A percentile compares a stretch with the other conserved stretches of the same genome.
Evolutionary conservation across 2,113 vertebrate species (phyloP).

Genomic region (Osmerus mordax): DNA sequence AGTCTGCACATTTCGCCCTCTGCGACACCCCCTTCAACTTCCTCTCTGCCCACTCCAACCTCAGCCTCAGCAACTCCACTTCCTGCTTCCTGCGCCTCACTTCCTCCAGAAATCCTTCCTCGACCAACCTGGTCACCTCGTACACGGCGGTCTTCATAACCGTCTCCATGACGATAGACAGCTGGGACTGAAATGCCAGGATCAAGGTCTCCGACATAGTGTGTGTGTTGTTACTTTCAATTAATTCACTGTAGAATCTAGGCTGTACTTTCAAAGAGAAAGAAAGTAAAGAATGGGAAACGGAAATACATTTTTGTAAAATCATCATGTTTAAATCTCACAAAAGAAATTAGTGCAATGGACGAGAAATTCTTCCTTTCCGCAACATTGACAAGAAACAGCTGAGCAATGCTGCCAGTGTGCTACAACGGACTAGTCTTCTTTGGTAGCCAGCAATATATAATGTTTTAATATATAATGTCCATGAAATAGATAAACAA

Average conservation of each 20-base stretch:
- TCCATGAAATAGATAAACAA: no score
- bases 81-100: constrained; percentile 64
- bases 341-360: no score
- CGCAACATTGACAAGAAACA: no score
- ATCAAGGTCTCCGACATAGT: constrained; percentile 67
- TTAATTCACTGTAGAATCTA: neutral
- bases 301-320: no score
- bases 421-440: no score
- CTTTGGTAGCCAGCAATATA: no score
- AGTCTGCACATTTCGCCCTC: constrained; percentile 39
- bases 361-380: no score
- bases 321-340: no score
- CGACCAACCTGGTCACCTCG: constrained; percentile 69
- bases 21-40: constrained; percentile 29
- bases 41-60: constrained; percentile 58
- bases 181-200: constrained; percentile 70
- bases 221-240: neutral
- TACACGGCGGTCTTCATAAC: constrained; percentile 71
- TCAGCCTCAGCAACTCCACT: constrained; percentile 58
- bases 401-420: no score
- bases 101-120: constrained; percentile 69
- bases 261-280: no score
- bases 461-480: no score
- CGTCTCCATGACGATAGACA: constrained; percentile 72
- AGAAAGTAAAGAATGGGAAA: no score